Evolutionary conservation across 2,888 invertebrate genomes (phyloP), one percentile per base, ranked within the genome.

Genomic region (Dromius quadrimaculatus): DNA sequence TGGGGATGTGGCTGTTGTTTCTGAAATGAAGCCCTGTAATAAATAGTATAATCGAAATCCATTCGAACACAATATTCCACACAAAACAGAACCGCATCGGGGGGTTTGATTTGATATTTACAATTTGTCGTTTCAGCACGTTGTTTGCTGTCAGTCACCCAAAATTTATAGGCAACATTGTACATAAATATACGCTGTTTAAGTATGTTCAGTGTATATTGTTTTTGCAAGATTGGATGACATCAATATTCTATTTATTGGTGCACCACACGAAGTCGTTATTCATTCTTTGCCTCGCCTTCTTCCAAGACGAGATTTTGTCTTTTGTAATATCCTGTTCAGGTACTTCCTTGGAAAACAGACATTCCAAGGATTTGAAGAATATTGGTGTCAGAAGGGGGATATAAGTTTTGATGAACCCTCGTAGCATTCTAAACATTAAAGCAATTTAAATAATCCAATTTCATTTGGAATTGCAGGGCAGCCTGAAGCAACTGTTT

Each of bases 221-320:
- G 61, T 61, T 61, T 61, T 61, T 61, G 61, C 61, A 23, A 23
- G 61, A 61, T 61, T 61, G 61, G 20, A 61, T 38, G 61, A 38
- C 38, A 41, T 41, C 61, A 61, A 61, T 61, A 38, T 61, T 61
- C 61, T 61, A 61, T 61, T 61, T 61, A 61, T 61, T 61, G 41
- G 11, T 9, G 41, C 41, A 61, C 41, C 61, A 38, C 61, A 8
- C 61, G 5, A 61, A 20, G 20, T 38, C 38, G 38, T 61, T 61
- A 61, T 61, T 61, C 41, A 61, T 41, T 38, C 36, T 36, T 47
- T 17, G 13, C 28, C 15, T 54, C 23, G 11, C 28, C 28, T 54
- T 4, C 9, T 23, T 23, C 50, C n/a, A n/a, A n/a, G n/a, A n/a
- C n/a, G n/a, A n/a, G n/a, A n/a, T n/a, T n/a, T n/a, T n/a, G n/a